Conservation (phyloP, 2,113 vertebrate genomes). For the Cyphomyrus discorhynchus region DNA sequence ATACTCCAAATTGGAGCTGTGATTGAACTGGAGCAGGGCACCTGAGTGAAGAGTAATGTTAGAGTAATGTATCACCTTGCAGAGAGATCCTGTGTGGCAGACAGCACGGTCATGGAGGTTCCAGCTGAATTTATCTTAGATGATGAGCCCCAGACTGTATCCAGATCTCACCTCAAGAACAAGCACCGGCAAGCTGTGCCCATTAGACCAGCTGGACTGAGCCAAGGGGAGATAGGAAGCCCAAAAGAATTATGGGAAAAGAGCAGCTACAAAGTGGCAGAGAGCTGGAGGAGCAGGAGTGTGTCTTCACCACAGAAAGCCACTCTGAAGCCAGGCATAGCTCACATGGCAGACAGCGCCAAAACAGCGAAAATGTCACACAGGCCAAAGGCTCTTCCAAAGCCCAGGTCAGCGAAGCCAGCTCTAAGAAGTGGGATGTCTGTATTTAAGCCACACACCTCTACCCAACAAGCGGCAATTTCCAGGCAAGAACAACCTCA, state of each 20-base stretch:
- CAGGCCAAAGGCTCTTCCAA: slow-evolving; percentile 33
- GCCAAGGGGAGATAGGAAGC: slow-evolving; percentile 7
- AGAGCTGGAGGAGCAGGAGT: neutral
- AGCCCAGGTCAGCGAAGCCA: slow-evolving; percentile 13
- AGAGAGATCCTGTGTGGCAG: neutral
- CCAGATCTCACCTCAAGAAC: neutral
- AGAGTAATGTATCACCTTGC: neutral
- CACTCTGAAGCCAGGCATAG: slow-evolving; percentile 47
- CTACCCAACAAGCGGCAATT: neutral
- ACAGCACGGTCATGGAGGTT: neutral
- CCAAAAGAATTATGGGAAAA: slow-evolving; percentile 12
- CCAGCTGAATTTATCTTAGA: neutral
- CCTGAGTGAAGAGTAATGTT: neutral
- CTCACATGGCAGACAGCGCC: slow-evolving; percentile 46
- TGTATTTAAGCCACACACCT: neutral
- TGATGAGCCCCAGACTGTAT: slow-evolving; percentile 18
- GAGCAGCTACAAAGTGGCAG: slow-evolving; percentile 2
- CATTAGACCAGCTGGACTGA: slow-evolving; percentile 8
- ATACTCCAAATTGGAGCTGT: neutral
- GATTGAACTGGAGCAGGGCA: neutral
- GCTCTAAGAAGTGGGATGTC: neutral
- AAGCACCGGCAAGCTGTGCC: neutral
- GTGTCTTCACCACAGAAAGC: neutral
- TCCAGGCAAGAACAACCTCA: neutral
- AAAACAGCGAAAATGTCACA: slow-evolving; percentile 35